Conservation (phyloP, 23 tunicate species). For the Aplidium turbinatum region DNA sequence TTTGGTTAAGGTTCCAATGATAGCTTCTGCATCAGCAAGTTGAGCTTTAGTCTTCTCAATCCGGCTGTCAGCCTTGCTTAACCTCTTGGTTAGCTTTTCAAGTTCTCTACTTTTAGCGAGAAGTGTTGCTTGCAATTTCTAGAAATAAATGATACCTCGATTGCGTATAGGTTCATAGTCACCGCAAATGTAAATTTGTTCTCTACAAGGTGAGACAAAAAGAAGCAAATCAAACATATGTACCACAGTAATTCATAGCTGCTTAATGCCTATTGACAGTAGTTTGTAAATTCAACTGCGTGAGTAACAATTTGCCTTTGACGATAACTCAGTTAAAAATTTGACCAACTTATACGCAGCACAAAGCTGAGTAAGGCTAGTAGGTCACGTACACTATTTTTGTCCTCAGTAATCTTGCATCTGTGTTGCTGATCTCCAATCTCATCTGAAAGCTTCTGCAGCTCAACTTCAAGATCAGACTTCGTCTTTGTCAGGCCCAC, state of each 20-base stretch:
- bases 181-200: too few relatives aligned
- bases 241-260: too few relatives aligned
- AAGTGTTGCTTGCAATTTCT: constrained; percentile 33
- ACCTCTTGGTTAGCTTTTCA: constrained; percentile 20
- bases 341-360: too few relatives aligned
- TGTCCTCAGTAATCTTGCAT: constrained; percentile 1
- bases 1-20: constrained; percentile 36
- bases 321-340: too few relatives aligned
- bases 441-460: constrained; percentile 12
- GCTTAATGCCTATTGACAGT: too few relatives aligned
- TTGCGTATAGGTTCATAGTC: not conserved
- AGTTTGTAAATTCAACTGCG: too few relatives aligned
- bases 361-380: too few relatives aligned
- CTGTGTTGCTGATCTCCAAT: constrained; percentile 27
- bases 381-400: constrained; percentile 4
- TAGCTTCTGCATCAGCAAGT: constrained; percentile 39
- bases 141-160: not conserved
- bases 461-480: constrained; percentile 14
- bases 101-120: constrained; percentile 25
- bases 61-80: constrained; percentile 36
- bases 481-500: constrained; percentile 33
- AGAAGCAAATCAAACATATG: too few relatives aligned
- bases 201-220: too few relatives aligned
- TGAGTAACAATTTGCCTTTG: too few relatives aligned
- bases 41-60: constrained; percentile 45